Base-by-base conservation (phyloP, 2,113 vertebrate genomes). In the Formicarius rufipectus region DNA sequence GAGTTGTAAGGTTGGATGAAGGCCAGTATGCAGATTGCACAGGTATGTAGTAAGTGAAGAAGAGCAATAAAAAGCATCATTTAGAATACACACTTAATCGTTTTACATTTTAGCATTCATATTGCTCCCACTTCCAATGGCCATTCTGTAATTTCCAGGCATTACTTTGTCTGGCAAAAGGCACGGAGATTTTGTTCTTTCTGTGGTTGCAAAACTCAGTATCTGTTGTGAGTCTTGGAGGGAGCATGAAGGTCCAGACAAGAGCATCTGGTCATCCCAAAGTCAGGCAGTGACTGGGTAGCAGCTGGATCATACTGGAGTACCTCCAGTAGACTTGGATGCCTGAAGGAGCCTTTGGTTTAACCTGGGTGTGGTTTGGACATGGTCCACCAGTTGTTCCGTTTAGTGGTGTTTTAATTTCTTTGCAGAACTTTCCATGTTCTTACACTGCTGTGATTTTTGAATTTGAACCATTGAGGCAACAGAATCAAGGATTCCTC, bases 181-280 rank as follows among this genome's bases (percentile, higher is more conserved):
- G 16, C 24, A 24, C 13, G 0, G 2, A 39, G 35, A 3, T 45
- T 52, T 77, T 75, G 17, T 52, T 76, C 53, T 64, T 56, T 24
- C 13, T 30, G 3, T 1, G 12, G 11, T 1, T 31, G 30, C 0
- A 2, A 59, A 59, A 30, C 42, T 58, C 30, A 10, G 12, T 35
- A 5, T 27, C 24, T 63, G 6, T 66, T 52, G 0, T 1, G 14
- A 35, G 11, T 49, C 40, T 31, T 83, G 45, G 63, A 33, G 40
- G 45, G n/a, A 27, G 16, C 0, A 0, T 16, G 35, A 11, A 9
- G 13, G 11, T 44, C 35, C 56, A 62, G n/a, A 33, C 19, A 31
- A 47, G 42, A 19, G 33, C 4, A 4, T 12, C 7, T 49, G 18
- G 12, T 14, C 9, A 11, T 67, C 37, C 37, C 22, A 19, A 16